Percentiles rank a stretch among this genome's conserved stretches.
Conservation (phyloP, 2,888 invertebrate species). For the Gymnoscelis rufifasciata region DNA sequence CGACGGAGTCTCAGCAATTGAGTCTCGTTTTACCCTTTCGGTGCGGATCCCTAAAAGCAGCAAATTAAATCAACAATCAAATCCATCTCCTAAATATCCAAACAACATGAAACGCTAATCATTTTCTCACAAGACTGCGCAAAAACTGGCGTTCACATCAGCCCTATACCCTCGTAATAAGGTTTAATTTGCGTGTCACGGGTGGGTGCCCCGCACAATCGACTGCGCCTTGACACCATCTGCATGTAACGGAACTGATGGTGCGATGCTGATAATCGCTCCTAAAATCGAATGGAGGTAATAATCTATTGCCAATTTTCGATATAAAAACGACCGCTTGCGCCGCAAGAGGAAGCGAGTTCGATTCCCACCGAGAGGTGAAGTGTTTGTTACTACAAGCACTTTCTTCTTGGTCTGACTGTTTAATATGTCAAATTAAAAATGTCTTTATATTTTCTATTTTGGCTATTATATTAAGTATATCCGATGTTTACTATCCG, state of each 20-base stretch:
- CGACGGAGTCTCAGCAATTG: too few species aligned
- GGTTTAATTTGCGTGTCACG: constrained; percentile 30
- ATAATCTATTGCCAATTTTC: too few species aligned
- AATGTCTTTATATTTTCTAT: too few species aligned
- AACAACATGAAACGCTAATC: neutral
- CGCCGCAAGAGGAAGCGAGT: too few species aligned
- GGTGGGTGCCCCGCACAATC: constrained; percentile 43
- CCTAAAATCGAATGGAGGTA: neutral
- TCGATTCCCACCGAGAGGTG: too few species aligned
- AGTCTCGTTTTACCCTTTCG: too few species aligned
- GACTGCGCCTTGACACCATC: constrained; percentile 51
- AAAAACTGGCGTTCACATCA: neutral
- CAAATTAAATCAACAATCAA: neutral
- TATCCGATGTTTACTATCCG: too few species aligned
- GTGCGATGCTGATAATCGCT: constrained; percentile 6
- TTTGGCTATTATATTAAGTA: too few species aligned
- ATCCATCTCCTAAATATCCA: neutral
- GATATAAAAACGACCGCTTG: too few species aligned
- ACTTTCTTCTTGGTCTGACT: too few species aligned
- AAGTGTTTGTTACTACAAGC: too few species aligned
- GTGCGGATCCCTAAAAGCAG: neutral
- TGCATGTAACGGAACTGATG: constrained; percentile 25
- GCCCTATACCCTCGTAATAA: neutral
- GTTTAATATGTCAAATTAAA: too few species aligned
- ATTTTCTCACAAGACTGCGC: neutral